These are phyloP conservation scores for Schrankia costaestrigalis DNA, from an alignment of 2,888 invertebrate species.

Conservation along the genomic window DNA sequence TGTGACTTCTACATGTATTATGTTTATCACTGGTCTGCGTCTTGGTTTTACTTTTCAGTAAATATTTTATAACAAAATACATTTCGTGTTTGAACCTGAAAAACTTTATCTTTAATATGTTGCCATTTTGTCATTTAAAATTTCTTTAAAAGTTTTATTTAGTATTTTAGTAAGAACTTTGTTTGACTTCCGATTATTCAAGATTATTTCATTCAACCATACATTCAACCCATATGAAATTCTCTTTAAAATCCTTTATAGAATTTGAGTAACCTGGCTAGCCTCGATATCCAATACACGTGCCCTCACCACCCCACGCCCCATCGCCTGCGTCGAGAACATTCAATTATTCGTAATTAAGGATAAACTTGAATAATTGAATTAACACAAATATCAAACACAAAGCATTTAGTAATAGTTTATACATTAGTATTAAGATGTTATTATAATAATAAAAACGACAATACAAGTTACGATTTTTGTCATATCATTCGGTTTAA, in stretches of 20 bases:
- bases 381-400: constrained; percentile 28
- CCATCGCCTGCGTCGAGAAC: constrained; percentile 23
- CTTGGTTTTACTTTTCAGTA: too few species aligned
- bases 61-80: too few species aligned
- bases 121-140: too few species aligned
- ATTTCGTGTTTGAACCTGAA: not conserved
- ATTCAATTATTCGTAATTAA: constrained; percentile 31
- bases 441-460: constrained; percentile 62
- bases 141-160: too few species aligned
- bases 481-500: constrained; percentile 62
- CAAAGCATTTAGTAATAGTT: constrained; percentile 41
- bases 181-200: too few species aligned
- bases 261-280: constrained; percentile 7
- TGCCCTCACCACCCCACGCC: constrained; percentile 16
- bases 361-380: constrained; percentile 24
- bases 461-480: constrained; percentile 74
- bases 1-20: too few species aligned
- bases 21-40: too few species aligned
- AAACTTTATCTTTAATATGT: too few species aligned
- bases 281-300: constrained; percentile 3
- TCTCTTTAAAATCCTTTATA: constrained; percentile 3
- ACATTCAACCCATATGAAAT: constrained; percentile 1
- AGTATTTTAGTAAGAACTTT: too few species aligned
- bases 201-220: too few species aligned
- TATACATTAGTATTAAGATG: constrained; percentile 55